phyloP scores from a whole-genome alignment of 2,797 vertebrate species.

The Chaetophractus vellerosus region DNA sequence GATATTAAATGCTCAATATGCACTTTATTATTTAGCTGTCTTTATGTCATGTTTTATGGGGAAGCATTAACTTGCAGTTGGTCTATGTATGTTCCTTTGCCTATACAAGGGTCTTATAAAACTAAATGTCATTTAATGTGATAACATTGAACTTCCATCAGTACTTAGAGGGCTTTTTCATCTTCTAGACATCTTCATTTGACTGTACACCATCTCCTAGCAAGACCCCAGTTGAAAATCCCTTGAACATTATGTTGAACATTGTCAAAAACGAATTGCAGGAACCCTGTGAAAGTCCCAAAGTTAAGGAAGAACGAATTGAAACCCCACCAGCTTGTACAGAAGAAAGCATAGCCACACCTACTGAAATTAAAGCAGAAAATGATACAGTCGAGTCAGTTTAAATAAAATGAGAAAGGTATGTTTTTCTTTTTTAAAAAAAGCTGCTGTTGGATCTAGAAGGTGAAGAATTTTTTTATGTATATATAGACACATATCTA shows the following conservation, averaged over 20 bases:
- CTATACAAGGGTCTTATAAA: conserved; percentile 39
- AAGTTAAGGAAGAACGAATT: conserved; percentile 94
- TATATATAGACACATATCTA: conserved; percentile 86
- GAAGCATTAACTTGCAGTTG: not conserved
- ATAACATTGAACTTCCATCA: conserved; percentile 50
- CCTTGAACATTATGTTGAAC: conserved; percentile 94
- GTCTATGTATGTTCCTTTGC: conserved; percentile 23
- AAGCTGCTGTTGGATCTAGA: conserved; percentile 90
- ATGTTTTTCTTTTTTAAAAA: conserved; percentile 87
- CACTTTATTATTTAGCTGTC: conserved; percentile 22
- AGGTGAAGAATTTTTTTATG: conserved; percentile 93
- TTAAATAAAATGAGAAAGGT: conserved; percentile 89
- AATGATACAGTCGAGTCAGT: conserved; percentile 91
- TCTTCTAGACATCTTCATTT: conserved; percentile 94
- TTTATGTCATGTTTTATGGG: conserved; percentile 44
- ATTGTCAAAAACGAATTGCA: conserved; percentile 93
- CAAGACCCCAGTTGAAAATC: conserved; percentile 95
- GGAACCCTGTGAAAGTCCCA: conserved; percentile 90
- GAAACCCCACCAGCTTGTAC: conserved; percentile 88
- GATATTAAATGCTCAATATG: not conserved
- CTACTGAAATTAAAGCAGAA: conserved; percentile 92
- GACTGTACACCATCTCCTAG: conserved; percentile 97
- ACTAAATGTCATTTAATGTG: conserved; percentile 53
- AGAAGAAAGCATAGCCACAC: conserved; percentile 89
- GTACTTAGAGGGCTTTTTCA: conserved; percentile 74